Percentiles rank a stretch among this genome's conserved stretches.
Evolutionary conservation across 1,140 invertebrate species (phyloP).

Genomic region (Lepidurus packardi): DNA sequence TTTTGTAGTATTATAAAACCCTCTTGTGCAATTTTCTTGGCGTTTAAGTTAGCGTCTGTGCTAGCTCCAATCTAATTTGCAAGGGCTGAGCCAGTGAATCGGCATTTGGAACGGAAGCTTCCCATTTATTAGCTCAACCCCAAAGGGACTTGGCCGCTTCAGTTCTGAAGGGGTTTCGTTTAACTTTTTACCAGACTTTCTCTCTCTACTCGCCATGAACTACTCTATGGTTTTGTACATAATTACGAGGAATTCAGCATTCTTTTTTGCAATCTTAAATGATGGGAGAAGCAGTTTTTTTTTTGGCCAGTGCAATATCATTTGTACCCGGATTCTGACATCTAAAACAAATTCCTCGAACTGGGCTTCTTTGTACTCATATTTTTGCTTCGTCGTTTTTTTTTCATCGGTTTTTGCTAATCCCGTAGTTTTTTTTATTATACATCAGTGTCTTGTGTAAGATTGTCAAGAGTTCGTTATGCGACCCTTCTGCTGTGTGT

Average conservation of each 20-base stretch:
- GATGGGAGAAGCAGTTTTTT: background rate
- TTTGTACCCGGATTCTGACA: background rate
- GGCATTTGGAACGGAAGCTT: background rate
- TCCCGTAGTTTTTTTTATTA: background rate
- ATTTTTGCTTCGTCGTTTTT: background rate
- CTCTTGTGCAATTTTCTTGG: background rate
- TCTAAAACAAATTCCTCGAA: background rate
- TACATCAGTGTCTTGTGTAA: background rate
- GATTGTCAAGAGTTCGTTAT: background rate
- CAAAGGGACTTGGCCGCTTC: background rate
- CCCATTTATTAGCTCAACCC: background rate
- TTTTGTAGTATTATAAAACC: background rate
- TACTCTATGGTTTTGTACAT: background rate
- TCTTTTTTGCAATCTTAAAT: background rate
- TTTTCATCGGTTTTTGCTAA: background rate
- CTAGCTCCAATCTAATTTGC: background rate
- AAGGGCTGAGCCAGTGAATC: background rate
- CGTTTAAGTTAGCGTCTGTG: slow-evolving; percentile 4
- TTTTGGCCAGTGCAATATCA: slow-evolving; percentile 1
- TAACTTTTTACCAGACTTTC: background rate
- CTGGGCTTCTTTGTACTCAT: background rate
- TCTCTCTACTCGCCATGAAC: background rate
- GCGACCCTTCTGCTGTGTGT: slow-evolving; percentile 1
- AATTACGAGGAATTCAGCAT: background rate
- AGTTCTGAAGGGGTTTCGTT: background rate